Base-by-base conservation (phyloP, 2,888 invertebrate genomes). In the Beris chalybata region DNA sequence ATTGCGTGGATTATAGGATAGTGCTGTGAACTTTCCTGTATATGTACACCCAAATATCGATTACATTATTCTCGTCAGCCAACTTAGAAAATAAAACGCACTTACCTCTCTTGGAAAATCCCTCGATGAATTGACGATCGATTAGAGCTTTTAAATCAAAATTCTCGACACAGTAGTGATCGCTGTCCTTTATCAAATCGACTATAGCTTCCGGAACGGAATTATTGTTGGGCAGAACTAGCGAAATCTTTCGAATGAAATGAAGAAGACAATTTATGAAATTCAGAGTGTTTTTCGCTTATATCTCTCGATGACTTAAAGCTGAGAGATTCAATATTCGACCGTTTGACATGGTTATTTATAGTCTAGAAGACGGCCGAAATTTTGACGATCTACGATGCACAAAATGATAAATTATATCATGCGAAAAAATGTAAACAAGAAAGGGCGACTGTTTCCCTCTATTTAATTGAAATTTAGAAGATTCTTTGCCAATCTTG, bases 31-130 rank as follows among this genome's bases (percentile, higher is more conserved):
- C 67, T 74, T 76, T 68, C 84, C 84, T 84, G 69, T 61, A 74
- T 75, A 15, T 84, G 69, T 61, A 74, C 75, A 15, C 64, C 50
- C 29, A 55, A 69, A 54, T 11, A 53, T 48, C 5, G 22, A 31
- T 52, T 44, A 43, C 38, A 57, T 61, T n/a, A 29, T 5, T 15
- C 22, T 22, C 6, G 53, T 29, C 22, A 30, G 11, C 59, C 22
- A 66, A 65, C 64, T 64, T 22, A 55, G 45, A 48, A 38, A 38
- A 38, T 38, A 38, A 5, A 58, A 64, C 57, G n/a, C n/a, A 65
- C 73, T 74, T 75, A 85, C 87, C 87, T 81, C 81, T 81, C 72
- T 82, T 83, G 9, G 86, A 76, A 76, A 86, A 87, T 71, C 82
- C 82, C 67, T 83, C 80, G 52, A 86, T 78, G 74, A 87, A 86